Base-by-base conservation (phyloP, 2,888 invertebrate species). In the Cancer borealis region DNA sequence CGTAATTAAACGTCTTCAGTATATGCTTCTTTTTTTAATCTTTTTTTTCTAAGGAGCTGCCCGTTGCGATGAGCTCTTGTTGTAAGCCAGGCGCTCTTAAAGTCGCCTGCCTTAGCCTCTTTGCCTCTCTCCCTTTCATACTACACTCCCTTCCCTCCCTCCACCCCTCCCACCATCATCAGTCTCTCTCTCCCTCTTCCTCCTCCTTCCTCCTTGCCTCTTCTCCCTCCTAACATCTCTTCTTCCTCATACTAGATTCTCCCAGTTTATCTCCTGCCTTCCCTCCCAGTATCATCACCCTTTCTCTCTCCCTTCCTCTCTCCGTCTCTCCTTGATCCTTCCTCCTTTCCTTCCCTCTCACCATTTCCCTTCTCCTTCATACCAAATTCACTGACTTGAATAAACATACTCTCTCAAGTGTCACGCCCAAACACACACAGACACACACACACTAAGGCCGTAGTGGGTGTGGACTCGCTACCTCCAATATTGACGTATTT, bases 21-120 rank as follows among this genome's bases (percentile, higher is more conserved):
- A 10, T 73, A n/a, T 73, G n/a, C n/a, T 26, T 26, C 26, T 73
- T 73, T 73, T 26, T 73, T 73, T 66, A 17, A 12, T 66, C 17
- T 26, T 73, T 73, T 73, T 73, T 73, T n/a, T 73, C 26, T 73
- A n/a, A 73, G 73, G 73, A 73, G 26, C 8, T n/a, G 73, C 73
- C 73, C 26, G 26, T 73, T 73, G 73, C 21, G 73, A 73, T 73
- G 73, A 73, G 73, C 73, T 73, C 73, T 26, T 73, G 73, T 73
- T 73, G 73, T 26, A 73, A 73, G 26, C n/a, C 73, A 8, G 26
- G 73, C 26, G 73, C 26, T 73, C 26, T 73, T 73, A 73, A 73
- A 73, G 73, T 73, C 73, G 73, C 73, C 10, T 73, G 73, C 73
- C 73, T 73, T 26, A 26, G n/a, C 21, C 89, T 89, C 17, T 45